Conservation (phyloP, 2,888 invertebrate species). For the Reticulitermes lucifugus region DNA sequence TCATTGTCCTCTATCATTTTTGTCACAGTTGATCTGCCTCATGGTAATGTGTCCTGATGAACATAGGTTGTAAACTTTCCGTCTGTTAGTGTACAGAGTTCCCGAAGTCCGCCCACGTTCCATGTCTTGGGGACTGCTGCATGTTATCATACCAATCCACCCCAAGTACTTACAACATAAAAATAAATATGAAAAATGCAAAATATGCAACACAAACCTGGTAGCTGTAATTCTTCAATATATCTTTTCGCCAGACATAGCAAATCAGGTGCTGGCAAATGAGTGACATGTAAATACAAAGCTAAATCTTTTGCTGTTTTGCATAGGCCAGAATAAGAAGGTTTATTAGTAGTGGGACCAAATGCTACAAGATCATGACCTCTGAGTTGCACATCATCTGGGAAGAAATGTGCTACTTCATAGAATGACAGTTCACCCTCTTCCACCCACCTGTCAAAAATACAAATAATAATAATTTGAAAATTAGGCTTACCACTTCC, state of each 20-base stretch:
- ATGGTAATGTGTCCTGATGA: too few relatives aligned
- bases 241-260: conserved; percentile 60
- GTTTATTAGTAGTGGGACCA: conserved; percentile 48
- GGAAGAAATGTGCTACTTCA: conserved; percentile 53
- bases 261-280: conserved; percentile 60
- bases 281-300: conserved; percentile 59
- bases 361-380: conserved; percentile 55
- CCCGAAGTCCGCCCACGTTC: too few relatives aligned
- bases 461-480: too few relatives aligned
- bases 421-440: conserved; percentile 58
- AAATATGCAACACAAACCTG: conserved; percentile 58
- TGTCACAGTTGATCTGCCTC: too few relatives aligned
- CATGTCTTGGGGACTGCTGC: too few relatives aligned
- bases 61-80: too few relatives aligned
- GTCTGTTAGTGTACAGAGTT: too few relatives aligned
- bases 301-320: conserved; percentile 57
- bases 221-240: conserved; percentile 63
- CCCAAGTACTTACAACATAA: not conserved
- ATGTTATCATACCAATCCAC: too few relatives aligned
- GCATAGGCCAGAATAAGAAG: conserved; percentile 55
- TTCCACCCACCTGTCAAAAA: conserved; percentile 51
- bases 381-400: conserved; percentile 51
- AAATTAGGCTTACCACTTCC: too few relatives aligned
- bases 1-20: too few relatives aligned
- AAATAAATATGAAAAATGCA: not conserved